Evolutionary conservation across 2,888 invertebrate genomes (phyloP), one percentile per base, ranked within the genome.

Genomic region (Trissolcus brochymenae): DNA sequence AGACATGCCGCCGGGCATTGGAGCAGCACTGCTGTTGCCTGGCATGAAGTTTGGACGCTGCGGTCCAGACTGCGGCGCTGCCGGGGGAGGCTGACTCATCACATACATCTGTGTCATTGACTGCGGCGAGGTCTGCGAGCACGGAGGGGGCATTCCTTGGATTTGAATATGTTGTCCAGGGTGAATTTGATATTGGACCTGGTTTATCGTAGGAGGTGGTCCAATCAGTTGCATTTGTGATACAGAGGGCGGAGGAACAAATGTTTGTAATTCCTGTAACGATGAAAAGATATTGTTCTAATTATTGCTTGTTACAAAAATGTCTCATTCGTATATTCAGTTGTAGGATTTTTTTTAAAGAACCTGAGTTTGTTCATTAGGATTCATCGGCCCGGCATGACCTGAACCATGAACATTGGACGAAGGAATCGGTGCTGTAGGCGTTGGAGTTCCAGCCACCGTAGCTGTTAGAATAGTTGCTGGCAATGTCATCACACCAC

Each of bases 71-170:
- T 21, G 35, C 41, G 40, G 7, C 16, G 66, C 50, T 1, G 56
- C 16, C 0, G 65, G 84, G 0, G 88, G 87, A 2, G 88, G 89
- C 50, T 89, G 89, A 66, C 88, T 88, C 86, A 89, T 86, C 4
- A 89, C 88, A 57, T 89, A 89, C 86, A 89, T 89, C 75, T 89
- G 89, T 0, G 89, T 81, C 54, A 89, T 85, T 4, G 88, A 85
- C 71, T 89, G 88, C 0, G 88, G 82, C 3, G 88, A 87, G 9
- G 87, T 83, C 65, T 89, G 88, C 14, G 88, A 86, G 4, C 85
- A 83, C 7, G 87, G 84, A 61, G 86, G 85, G 54, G 84, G 83
- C 75, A 88, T 83, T 1, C 86, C 85, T 66, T 87, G 87, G 14
- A 87, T 87, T 72, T 88, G 89, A 35, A 89, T 70, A 0, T 86